Evolutionary conservation across 2,113 vertebrate species (phyloP).

Genomic region (Trinectes maculatus): DNA sequence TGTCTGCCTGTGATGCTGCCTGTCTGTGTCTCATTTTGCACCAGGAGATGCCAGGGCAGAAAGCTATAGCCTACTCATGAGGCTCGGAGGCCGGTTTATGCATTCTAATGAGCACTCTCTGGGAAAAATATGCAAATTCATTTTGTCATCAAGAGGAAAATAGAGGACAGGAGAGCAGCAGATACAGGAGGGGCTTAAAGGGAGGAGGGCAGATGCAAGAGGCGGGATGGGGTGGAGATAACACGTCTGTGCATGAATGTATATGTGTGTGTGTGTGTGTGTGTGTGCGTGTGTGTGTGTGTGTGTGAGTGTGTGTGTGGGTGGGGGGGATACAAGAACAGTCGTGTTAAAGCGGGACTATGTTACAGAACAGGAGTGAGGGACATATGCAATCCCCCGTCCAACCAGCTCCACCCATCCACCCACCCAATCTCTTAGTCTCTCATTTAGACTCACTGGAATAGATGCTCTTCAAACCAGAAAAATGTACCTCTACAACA

Average conservation of each 20-base stretch:
- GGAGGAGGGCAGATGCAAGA: constrained; percentile 61
- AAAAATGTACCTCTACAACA: neutral
- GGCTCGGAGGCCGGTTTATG: constrained; percentile 71
- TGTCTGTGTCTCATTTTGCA: constrained; percentile 71
- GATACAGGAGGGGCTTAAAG: constrained; percentile 68
- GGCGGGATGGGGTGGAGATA: constrained; percentile 59
- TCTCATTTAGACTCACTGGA: too few relatives aligned
- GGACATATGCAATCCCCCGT: constrained; percentile 50
- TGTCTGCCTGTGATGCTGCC: constrained; percentile 70
- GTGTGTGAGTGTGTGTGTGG: neutral
- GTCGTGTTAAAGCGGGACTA: constrained; percentile 29
- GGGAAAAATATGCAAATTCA: constrained; percentile 77
- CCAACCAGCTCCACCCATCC: constrained; percentile 16
- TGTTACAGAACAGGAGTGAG: constrained; percentile 43
- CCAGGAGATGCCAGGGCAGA: constrained; percentile 70
- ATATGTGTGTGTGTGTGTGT: neutral
- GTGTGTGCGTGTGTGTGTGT: too few relatives aligned
- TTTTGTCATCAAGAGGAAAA: constrained; percentile 79
- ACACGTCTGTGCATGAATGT: constrained; percentile 11
- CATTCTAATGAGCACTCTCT: constrained; percentile 78
- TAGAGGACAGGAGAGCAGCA: constrained; percentile 77
- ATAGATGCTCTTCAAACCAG: too few relatives aligned
- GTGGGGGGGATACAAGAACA: constrained; percentile 22
- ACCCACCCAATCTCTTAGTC: too few relatives aligned
- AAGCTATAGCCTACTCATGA: constrained; percentile 67